Evolutionary conservation across 2,888 invertebrate species (phyloP), one percentile per base, ranked within the genome.

Genomic region (Diadegma fenestrale): DNA sequence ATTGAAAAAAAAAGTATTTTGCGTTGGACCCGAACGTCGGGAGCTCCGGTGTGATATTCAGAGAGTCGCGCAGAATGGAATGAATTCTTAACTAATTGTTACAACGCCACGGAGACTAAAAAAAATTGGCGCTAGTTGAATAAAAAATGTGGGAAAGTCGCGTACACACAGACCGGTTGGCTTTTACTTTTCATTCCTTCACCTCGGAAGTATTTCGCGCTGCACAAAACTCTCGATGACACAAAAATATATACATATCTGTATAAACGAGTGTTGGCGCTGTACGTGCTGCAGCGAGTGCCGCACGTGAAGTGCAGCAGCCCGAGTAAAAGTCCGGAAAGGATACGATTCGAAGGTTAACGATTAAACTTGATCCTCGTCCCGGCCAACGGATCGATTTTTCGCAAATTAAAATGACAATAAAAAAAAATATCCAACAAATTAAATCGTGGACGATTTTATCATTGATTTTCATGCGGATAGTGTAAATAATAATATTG

Each of bases 111-210:
- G 17, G 43, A 22, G 79, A 37, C 26, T 43, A 63, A 43, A 37
- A 51, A 71, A 63, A 75, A 58, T 78, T 78, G 19, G 66, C 72
- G 43, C 51, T 30, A 77, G 22, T 26, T 43, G 63, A 71, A 80
- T 84, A 80, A 80, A 71, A 83, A 69, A 68, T 78, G 71, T 79
- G 83, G 83, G 83, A 79, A 83, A 83, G 83, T 83, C 45, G 69
- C 8, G n/a, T n/a, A n/a, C n/a, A 64, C 63, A 64, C 69, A 33
- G 22, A 76, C 83, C 54, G 75, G 75, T 79, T 72, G 58, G 83
- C 83, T 79, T 69, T 84, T 84, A 84, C 83, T 84, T 84, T 84
- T 79, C 75, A 84, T 79, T 69, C 83, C 75, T 71, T 84, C 69
- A 64, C 63, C 76, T 76, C 63, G 71, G 76, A 80, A 83, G 79